Conservation (phyloP, 2,888 invertebrate species). For the Nycteola revayana region DNA sequence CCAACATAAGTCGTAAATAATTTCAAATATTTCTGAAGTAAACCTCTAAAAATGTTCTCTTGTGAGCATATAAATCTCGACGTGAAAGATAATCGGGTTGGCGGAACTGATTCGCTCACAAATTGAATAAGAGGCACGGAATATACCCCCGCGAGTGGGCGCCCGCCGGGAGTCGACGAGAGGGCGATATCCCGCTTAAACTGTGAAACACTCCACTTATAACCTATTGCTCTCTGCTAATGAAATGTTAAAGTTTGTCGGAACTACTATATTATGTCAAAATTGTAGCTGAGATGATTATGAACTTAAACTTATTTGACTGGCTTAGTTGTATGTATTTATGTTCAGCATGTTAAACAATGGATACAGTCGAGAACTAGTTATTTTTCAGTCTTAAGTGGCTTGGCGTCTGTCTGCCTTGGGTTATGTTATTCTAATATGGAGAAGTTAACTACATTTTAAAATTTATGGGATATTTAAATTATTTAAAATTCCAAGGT, state of each 20-base stretch:
- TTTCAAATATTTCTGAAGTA: slow-evolving; percentile 44
- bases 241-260: slow-evolving; percentile 46
- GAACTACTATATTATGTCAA: slow-evolving; percentile 32
- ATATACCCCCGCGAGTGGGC: slow-evolving; percentile 52
- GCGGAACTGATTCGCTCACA: slow-evolving; percentile 77
- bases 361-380: too few species aligned
- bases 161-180: slow-evolving; percentile 34
- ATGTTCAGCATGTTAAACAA: too few species aligned
- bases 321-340: slow-evolving; percentile 1
- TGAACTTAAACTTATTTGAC: slow-evolving; percentile 11
- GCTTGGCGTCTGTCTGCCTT: too few species aligned
- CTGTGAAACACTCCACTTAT: slow-evolving; percentile 56
- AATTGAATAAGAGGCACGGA: slow-evolving; percentile 76
- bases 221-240: slow-evolving; percentile 49
- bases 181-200: slow-evolving; percentile 50
- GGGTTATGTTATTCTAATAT: too few species aligned
- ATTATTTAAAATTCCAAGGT: too few species aligned
- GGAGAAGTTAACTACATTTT: too few species aligned
- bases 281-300: slow-evolving; percentile 18
- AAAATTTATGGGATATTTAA: too few species aligned
- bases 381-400: too few species aligned
- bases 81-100: slow-evolving; percentile 77
- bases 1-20: too few species aligned
- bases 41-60: slow-evolving; percentile 58
- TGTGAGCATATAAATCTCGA: slow-evolving; percentile 71